phyloP scores from a whole-genome alignment of 2,888 invertebrate species.

The Meandrusa payeni region DNA sequence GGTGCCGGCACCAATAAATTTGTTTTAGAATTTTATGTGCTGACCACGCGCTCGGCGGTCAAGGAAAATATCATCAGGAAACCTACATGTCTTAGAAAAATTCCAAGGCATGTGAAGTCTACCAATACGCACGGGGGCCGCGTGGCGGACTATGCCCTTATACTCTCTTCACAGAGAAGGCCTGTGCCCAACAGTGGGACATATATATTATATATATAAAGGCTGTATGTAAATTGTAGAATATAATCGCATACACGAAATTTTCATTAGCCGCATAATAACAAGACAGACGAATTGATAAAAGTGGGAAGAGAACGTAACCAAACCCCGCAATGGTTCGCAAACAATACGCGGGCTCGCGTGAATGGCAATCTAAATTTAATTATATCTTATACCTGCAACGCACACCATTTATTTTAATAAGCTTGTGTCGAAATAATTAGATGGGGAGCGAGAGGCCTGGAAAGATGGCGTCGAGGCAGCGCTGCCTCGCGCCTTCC shows the following conservation, averaged over 20 bases:
- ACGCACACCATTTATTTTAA: slow-evolving; percentile 34
- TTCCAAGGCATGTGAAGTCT: too few species aligned
- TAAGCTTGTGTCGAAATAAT: slow-evolving; percentile 51
- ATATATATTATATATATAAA: too few species aligned
- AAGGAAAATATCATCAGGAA: too few species aligned
- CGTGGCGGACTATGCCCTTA: too few species aligned
- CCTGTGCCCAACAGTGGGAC: too few species aligned
- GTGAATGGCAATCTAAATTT: slow-evolving; percentile 49
- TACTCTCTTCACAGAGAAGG: too few species aligned
- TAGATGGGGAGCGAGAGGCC: slow-evolving; percentile 32
- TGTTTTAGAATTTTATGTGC: too few species aligned
- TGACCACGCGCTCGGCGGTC: too few species aligned
- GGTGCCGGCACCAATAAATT: too few species aligned
- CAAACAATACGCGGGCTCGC: slow-evolving; percentile 30
- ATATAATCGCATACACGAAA: not conserved
- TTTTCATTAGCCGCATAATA: not conserved
- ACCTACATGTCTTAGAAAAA: too few species aligned
- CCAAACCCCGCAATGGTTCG: slow-evolving; percentile 24
- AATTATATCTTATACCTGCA: slow-evolving; percentile 40
- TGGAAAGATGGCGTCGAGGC: slow-evolving; percentile 16
- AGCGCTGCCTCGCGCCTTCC: slow-evolving; percentile 40
- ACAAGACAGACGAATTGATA: not conserved
- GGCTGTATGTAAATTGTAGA: too few species aligned
- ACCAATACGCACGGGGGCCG: too few species aligned
- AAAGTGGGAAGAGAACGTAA: slow-evolving; percentile 7